phyloP scores from a whole-genome alignment of 2,888 invertebrate genomes.

The Agrilus mali region DNA sequence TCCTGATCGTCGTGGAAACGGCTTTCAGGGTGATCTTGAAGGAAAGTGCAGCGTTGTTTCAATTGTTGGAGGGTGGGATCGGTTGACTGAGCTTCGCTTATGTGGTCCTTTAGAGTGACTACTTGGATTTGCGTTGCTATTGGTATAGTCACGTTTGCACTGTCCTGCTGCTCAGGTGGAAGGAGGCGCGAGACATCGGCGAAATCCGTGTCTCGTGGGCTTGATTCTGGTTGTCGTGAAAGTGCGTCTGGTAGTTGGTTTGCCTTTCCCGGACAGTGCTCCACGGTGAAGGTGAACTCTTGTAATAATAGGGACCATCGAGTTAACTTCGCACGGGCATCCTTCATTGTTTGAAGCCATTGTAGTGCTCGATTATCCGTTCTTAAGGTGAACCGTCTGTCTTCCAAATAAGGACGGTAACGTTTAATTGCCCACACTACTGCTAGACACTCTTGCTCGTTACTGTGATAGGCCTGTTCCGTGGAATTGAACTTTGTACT shows the following conservation, averaged over 20 bases:
- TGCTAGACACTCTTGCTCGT: too few species aligned
- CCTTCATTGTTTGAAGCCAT: slow-evolving; percentile 7
- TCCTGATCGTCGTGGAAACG: background rate
- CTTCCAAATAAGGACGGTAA: too few species aligned
- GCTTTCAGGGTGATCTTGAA: too few species aligned
- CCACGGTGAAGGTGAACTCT: slow-evolving; percentile 12
- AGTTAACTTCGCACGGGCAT: slow-evolving; percentile 8
- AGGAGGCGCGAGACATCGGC: background rate
- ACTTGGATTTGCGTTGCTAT: background rate
- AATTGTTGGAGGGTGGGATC: too few species aligned
- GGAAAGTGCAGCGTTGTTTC: too few species aligned
- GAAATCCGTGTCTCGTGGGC: background rate
- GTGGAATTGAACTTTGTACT: too few species aligned
- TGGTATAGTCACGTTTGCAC: too few species aligned
- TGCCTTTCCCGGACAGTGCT: slow-evolving; percentile 14
- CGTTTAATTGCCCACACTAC: too few species aligned
- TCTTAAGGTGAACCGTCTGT: too few species aligned
- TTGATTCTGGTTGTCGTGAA: slow-evolving; percentile 7
- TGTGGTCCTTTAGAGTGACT: background rate
- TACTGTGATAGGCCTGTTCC: too few species aligned
- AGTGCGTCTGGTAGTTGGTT: slow-evolving; percentile 14
- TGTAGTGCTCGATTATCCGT: too few species aligned
- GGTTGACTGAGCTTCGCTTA: background rate
- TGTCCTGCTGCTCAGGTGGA: background rate
- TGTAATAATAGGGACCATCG: slow-evolving; percentile 13